phyloP scores from a whole-genome alignment of 2,113 vertebrate genomes.

The Entomyzon cyanotis region DNA sequence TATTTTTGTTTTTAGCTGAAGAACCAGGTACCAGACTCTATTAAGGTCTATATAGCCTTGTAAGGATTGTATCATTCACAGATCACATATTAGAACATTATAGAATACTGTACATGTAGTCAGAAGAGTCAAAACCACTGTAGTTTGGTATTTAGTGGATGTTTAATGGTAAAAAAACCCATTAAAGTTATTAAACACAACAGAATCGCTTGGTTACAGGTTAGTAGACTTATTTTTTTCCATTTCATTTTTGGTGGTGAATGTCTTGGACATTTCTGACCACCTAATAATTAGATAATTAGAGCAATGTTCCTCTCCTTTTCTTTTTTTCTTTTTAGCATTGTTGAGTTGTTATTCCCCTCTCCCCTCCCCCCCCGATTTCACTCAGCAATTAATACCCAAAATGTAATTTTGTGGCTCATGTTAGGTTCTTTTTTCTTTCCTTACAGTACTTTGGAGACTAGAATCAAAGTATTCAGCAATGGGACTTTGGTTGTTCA shows the following conservation, averaged over 20 bases:
- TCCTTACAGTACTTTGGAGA: conserved; percentile 75
- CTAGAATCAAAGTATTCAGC: conserved; percentile 80
- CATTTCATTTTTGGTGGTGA: background rate
- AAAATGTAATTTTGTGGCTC: background rate
- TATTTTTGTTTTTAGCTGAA: background rate
- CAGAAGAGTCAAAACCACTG: background rate
- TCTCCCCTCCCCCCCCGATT: background rate
- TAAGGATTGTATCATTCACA: background rate
- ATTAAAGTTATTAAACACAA: background rate
- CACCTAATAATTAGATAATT: background rate
- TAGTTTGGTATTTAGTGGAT: background rate
- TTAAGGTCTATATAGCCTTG: background rate
- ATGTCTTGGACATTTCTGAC: background rate
- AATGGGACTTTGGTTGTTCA: conserved; percentile 86
- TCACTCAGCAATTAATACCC: background rate
- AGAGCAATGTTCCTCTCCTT: rapidly evolving
- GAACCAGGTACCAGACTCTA: background rate
- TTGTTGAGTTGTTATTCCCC: background rate
- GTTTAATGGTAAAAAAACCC: background rate
- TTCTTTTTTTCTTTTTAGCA: background rate
- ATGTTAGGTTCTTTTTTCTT: background rate
- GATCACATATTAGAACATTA: background rate
- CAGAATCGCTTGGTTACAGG: background rate
- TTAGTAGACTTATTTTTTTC: background rate
- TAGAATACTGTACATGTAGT: background rate